Percentiles rank a stretch among this genome's conserved stretches.
Evolutionary conservation across 2,797 vertebrate species (phyloP).

Genomic region (Peromyscus melanophrys): DNA sequence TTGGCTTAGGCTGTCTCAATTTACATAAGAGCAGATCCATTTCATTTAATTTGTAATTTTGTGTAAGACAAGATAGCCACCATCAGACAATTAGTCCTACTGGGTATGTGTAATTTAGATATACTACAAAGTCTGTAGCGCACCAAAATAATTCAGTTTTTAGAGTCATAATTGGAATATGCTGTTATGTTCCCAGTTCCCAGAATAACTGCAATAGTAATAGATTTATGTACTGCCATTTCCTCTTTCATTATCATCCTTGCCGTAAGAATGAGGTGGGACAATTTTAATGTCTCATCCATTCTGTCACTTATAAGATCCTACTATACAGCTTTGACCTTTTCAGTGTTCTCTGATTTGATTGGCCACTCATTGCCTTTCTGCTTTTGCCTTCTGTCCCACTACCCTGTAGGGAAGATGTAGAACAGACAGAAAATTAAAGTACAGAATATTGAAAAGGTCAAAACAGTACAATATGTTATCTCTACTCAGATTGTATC

Average conservation of each 20-base stretch:
- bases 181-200: conserved; percentile 50
- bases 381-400: conserved; percentile 28
- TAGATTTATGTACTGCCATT: conserved; percentile 53
- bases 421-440: conserved; percentile 69
- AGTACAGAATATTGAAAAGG: conserved; percentile 77
- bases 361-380: conserved; percentile 52
- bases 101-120: conserved; percentile 22
- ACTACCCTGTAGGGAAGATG: conserved; percentile 67
- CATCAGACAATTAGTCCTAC: not conserved
- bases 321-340: conserved; percentile 75
- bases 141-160: conserved; percentile 16
- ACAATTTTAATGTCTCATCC: conserved; percentile 68
- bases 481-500: not conserved
- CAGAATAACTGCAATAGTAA: conserved; percentile 34
- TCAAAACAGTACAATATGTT: conserved; percentile 71
- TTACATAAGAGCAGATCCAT: conserved; percentile 7
- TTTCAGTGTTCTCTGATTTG: conserved; percentile 68
- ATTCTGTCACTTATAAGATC: conserved; percentile 57
- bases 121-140: not conserved
- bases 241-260: conserved; percentile 74
- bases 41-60: conserved; percentile 42
- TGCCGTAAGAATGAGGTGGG: conserved; percentile 41
- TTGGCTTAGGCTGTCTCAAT: not conserved
- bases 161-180: not conserved
- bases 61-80: not conserved